Evolutionary conservation across 2,888 invertebrate species (phyloP).

Genomic region (Eugnorisma glareosa): DNA sequence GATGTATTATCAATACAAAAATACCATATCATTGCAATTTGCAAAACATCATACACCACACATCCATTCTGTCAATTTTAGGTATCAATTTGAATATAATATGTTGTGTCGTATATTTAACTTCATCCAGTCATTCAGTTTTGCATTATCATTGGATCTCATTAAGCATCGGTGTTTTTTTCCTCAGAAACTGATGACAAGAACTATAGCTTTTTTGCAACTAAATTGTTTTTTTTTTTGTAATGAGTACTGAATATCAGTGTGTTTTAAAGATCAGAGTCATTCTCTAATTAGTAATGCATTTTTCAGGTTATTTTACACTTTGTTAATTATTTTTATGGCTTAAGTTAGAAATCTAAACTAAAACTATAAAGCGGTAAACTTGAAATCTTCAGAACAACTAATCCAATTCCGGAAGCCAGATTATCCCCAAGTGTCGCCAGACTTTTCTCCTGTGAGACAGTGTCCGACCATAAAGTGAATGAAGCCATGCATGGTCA

Average conservation of each 20-base stretch:
- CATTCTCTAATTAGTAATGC: background rate
- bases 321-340: background rate
- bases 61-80: background rate
- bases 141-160: constrained; percentile 18
- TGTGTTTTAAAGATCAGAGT: background rate
- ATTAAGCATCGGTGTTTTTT: background rate
- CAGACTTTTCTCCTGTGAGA: too few species aligned
- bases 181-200: background rate
- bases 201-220: constrained; percentile 5
- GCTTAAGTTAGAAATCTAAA: too few species aligned
- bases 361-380: too few species aligned
- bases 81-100: constrained; percentile 13
- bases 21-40: constrained; percentile 8
- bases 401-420: background rate
- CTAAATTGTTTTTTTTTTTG: background rate
- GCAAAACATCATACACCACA: constrained; percentile 7
- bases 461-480: too few species aligned
- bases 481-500: too few species aligned
- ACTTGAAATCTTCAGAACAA: background rate
- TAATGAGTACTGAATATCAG: background rate
- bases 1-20: background rate
- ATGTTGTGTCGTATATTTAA: constrained; percentile 32
- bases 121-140: constrained; percentile 39
- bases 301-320: background rate
- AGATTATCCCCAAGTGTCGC: background rate